Base-by-base conservation (phyloP, 2,888 invertebrate species). In the Lycia hirtaria region DNA sequence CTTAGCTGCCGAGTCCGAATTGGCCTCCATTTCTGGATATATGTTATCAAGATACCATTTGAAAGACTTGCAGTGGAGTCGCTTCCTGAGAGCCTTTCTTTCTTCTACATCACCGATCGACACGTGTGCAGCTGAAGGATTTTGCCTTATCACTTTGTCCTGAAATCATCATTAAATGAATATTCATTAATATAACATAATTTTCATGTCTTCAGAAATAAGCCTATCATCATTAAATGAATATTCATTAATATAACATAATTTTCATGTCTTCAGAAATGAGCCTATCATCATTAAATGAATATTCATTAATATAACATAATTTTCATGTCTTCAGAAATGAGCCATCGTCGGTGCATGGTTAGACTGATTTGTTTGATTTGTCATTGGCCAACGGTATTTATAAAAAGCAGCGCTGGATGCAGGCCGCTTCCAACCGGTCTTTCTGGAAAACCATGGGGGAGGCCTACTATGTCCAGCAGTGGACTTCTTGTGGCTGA, bases 1-100 rank as follows among this genome's bases (percentile, higher is more conserved):
- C 59, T 92, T 89, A 7, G 84, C 87, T 12, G 92, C 87, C 3
- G 88, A 83, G 51, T 95, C 93, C 4, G 94, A 93, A 0, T 96
- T 96, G 9, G 94, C 79, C 49, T 94, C 93, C 44, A 97, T 76
- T 78, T 97, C 96, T 0, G 97, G 97, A 82, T 98, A 98, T 2
- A 98, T 93, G 61, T 95, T 95, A 49, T 96, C 94, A 65, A 98
- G 81, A 75, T 97, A 98, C 98, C 98, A 98, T 55, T 95, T 93
- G 83, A 98, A 98, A 19, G 95, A 92, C 66, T 96, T 94, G 84
- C 98, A 98, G 7, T 95, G 88, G 0, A 98, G 87, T n/a, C 88
- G 89, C 69, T 96, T 91, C 0, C 98, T 93, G 5, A 99, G 84
- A 22, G 93, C 89, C 7, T 95, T 67, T 44, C 98, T 93, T 0